Evolutionary conservation across 2,797 vertebrate genomes (phyloP), one percentile per base, ranked within the genome.

Genomic region (Acanthurus leucopareius): DNA sequence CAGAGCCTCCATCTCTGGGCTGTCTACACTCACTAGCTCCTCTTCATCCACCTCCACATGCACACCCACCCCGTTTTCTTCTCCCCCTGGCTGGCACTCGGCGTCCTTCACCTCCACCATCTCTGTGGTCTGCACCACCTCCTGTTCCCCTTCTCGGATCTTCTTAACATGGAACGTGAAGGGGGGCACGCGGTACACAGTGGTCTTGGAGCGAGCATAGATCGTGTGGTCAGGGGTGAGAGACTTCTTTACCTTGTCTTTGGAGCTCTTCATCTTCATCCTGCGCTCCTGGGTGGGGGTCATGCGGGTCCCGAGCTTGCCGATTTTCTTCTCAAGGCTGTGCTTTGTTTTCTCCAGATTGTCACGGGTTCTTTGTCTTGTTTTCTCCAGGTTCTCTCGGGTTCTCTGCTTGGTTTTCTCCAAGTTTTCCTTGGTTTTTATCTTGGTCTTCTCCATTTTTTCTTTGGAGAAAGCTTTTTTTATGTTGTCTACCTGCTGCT

Each of bases 101-200:
- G 93, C 94, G n/a, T 95, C 93, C 5, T 94, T 91, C 80, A 96
- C 95, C 8, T 96, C 94, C 2, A 95, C 96, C 1, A 94, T 94
- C 91, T 97, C 96, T 60, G 96, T 95, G 0, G 94, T 95, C 89
- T 96, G 92, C 89, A 95, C 88, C 3, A 94, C 94, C 69, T 93
- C 97, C 73, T 94, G 95, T 83, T 96, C 93, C 0, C 97, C 98
- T 54, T 97, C 97, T 58, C 98, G 93, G 86, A 98, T 96, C 93
- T 99, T 99, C 96, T 99, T 99, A 53, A 99, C 98, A 0, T 97
- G 96, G 92, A 99, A 99, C 79, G 98, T 99, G 91, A 99, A 99
- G 5, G 98, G 98, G 0, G 98, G 97, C 82, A 99, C 98, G 47
- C 97, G 98, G 94, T 99, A 99, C 80, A 99, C 97, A 0, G 96